These are phyloP conservation scores for Tryphoninae sp. DNA, from an alignment of 2,888 invertebrate genomes.

Conservation along the genomic window DNA sequence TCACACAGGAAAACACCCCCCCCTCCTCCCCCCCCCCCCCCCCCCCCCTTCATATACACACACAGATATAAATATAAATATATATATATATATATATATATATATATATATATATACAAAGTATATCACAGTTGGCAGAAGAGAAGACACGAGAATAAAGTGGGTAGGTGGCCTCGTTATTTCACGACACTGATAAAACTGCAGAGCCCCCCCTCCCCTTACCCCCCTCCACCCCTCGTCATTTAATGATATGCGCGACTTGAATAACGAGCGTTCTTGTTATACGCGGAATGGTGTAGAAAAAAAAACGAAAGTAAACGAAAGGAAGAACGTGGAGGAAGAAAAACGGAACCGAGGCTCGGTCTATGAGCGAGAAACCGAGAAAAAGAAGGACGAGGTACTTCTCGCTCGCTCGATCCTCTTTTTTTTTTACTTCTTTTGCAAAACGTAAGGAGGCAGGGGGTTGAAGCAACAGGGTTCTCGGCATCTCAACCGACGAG, in stretches of 20 bases:
- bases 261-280: constrained; percentile 49
- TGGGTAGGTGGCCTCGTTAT: constrained; percentile 33
- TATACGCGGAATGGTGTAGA: constrained; percentile 17
- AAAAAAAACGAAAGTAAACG: neutral
- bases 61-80: too few species aligned
- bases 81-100: neutral
- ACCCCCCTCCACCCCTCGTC: neutral
- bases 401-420: neutral
- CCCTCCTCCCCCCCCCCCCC: too few species aligned
- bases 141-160: constrained; percentile 21
- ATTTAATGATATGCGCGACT: constrained; percentile 46
- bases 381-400: constrained; percentile 1
- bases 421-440: neutral
- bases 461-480: neutral
- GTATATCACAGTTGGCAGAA: neutral
- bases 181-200: constrained; percentile 19
- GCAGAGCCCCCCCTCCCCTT: constrained; percentile 13
- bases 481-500: neutral
- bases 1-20: too few species aligned
- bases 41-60: too few species aligned
- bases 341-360: neutral
- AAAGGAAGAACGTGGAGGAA: constrained; percentile 1
- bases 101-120: neutral
- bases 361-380: neutral
- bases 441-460: neutral